Base-by-base conservation (phyloP, 2,888 invertebrate genomes). In the Caenorhabditis auriculariae region DNA sequence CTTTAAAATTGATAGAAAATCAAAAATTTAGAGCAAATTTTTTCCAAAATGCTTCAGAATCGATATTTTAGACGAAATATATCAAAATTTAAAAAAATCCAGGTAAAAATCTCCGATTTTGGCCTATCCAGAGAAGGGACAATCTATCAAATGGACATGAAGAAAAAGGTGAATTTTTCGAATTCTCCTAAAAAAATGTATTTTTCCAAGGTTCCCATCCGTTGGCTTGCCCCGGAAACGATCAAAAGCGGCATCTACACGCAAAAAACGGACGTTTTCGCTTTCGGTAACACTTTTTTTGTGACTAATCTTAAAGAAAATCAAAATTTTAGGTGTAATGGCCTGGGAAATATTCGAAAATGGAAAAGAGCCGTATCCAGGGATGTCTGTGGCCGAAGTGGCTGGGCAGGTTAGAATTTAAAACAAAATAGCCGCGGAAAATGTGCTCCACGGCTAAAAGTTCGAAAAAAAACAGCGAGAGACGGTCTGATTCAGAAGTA, bases 361-460 rank as follows among this genome's bases (percentile, higher is more conserved):
- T 32, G 74, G 71, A 4, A 56, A 54, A 17, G 72, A 74, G 28
- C 74, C 74, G n/a, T 74, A 74, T 48, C 69, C 70, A 23, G 71
- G 66, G 2, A 67, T 72, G 74, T 57, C 59, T 15, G 69, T 70
- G 6, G 66, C 60, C 21, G 69, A 72, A 44, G 69, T 69, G 5
- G 64, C 52, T 35, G 28, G 19, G 9, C 45, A 57, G 35, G 64
- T 71, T 6, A 51, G 43, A n/a, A n/a, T n/a, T n/a, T n/a, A n/a
- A n/a, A n/a, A n/a, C n/a, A n/a, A n/a, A n/a, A n/a, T n/a, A n/a
- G n/a, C n/a, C n/a, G n/a, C n/a, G n/a, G n/a, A n/a, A n/a, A n/a
- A n/a, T n/a, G n/a, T n/a, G n/a, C n/a, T n/a, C n/a, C n/a, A n/a
- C n/a, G n/a, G n/a, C n/a, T n/a, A n/a, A n/a, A n/a, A n/a, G n/a